Conservation (phyloP, 2,113 vertebrate genomes). For the Tragulus kanchil region DNA sequence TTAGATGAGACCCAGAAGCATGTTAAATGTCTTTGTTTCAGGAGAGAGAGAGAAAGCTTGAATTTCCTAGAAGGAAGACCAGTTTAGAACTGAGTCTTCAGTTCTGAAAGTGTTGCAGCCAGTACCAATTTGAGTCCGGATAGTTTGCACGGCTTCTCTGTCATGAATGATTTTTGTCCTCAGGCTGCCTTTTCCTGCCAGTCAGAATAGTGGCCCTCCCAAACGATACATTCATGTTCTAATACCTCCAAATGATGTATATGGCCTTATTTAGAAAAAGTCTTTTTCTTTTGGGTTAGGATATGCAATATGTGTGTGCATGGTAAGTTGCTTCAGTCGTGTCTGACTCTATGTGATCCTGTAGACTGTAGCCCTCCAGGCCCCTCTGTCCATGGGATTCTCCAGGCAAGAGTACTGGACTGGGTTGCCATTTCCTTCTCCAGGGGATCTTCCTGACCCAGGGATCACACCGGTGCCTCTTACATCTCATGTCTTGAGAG, state of each 20-base stretch:
- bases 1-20: background rate
- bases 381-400: no score
- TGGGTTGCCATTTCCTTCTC: background rate
- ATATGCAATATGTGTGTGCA: background rate
- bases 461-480: background rate
- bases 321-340: background rate
- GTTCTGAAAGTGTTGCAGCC: background rate
- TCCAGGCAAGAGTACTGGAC: background rate
- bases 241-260: background rate
- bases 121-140: background rate
- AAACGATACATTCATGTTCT: background rate
- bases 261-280: background rate
- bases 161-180: background rate
- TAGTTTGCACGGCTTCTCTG: background rate
- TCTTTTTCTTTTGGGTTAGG: background rate
- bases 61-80: background rate
- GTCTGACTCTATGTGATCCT: background rate
- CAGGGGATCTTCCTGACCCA: background rate
- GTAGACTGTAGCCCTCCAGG: background rate
- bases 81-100: background rate
- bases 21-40: background rate
- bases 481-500: background rate
- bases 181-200: background rate
- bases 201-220: background rate
- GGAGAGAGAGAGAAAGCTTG: background rate